Percentiles rank a stretch among this genome's conserved stretches.
These are phyloP conservation scores for Cladopsammia gracilis DNA, from an alignment of 64 coral and sea anemone species.

Conservation along the genomic window DNA sequence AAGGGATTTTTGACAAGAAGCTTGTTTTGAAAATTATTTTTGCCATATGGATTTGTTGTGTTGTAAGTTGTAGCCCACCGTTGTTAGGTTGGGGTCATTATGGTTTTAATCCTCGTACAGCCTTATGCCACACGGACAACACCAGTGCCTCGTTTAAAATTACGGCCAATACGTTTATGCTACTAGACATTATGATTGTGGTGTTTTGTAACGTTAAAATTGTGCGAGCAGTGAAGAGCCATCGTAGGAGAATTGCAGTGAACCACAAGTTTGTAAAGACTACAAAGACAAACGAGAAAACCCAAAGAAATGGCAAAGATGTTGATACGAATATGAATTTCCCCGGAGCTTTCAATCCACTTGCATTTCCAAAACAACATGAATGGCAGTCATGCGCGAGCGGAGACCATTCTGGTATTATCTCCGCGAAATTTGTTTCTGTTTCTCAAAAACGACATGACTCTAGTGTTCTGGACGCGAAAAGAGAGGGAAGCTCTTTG, in stretches of 20 bases:
- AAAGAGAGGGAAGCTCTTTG: background rate
- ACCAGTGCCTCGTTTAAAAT: conserved; percentile 28
- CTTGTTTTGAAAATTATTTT: conserved; percentile 28
- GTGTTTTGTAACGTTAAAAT: conserved; percentile 66
- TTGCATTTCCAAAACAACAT: background rate
- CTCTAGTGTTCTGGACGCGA: background rate
- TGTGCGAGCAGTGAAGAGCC: conserved; percentile 7
- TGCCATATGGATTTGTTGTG: conserved; percentile 61
- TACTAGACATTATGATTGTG: conserved; percentile 25
- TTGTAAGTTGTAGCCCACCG: conserved; percentile 9
- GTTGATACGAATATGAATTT: background rate
- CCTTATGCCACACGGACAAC: conserved; percentile 48
- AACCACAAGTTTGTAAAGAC: background rate
- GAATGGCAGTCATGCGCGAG: background rate
- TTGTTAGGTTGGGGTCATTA: conserved; percentile 57
- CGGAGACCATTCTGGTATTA: background rate
- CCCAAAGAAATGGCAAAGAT: background rate
- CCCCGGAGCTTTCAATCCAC: background rate
- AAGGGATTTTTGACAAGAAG: conserved; percentile 2
- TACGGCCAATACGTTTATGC: conserved; percentile 35
- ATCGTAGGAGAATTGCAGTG: conserved; percentile 12
- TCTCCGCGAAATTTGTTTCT: background rate
- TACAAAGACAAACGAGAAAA: background rate
- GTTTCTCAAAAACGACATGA: background rate
- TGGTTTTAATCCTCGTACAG: conserved; percentile 49